Conservation (phyloP, 1,140 invertebrate genomes). For the Ooceraea biroi region DNA sequence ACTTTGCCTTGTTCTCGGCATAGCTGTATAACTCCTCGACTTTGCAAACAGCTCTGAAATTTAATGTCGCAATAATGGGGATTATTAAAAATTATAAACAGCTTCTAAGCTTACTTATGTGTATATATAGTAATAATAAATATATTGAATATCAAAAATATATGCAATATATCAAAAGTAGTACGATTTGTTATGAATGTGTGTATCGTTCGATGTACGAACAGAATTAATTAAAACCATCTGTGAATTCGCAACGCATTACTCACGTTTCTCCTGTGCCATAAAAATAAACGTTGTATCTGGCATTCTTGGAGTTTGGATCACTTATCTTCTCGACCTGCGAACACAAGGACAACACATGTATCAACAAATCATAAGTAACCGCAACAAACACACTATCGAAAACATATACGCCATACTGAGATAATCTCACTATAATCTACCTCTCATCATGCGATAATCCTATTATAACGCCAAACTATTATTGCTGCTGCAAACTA, state of each 20-base stretch:
- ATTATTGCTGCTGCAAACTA: too few species aligned
- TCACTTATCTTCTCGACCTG: conserved; percentile 90
- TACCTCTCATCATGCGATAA: too few species aligned
- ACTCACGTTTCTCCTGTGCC: conserved; percentile 97
- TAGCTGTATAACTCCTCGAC: conserved; percentile 86
- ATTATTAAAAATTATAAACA: conserved; percentile 31
- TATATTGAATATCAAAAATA: too few species aligned
- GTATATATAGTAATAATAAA: too few species aligned
- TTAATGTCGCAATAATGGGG: conserved; percentile 51
- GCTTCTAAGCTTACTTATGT: neutral
- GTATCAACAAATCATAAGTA: neutral
- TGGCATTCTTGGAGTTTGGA: conserved; percentile 91
- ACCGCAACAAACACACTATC: neutral
- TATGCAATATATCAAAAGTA: too few species aligned
- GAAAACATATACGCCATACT: too few species aligned
- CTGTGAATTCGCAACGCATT: conserved; percentile 25
- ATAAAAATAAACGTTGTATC: conserved; percentile 97
- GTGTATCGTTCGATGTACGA: neutral
- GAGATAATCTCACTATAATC: too few species aligned
- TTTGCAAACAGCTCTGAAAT: conserved; percentile 85
- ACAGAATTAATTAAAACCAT: neutral
- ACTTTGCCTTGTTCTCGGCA: conserved; percentile 89
- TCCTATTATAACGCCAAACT: too few species aligned
- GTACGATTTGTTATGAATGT: too few species aligned
- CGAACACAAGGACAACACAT: conserved; percentile 74